Evolutionary conservation across 1,140 invertebrate species (phyloP).

Genomic region (Drosophila hydei): DNA sequence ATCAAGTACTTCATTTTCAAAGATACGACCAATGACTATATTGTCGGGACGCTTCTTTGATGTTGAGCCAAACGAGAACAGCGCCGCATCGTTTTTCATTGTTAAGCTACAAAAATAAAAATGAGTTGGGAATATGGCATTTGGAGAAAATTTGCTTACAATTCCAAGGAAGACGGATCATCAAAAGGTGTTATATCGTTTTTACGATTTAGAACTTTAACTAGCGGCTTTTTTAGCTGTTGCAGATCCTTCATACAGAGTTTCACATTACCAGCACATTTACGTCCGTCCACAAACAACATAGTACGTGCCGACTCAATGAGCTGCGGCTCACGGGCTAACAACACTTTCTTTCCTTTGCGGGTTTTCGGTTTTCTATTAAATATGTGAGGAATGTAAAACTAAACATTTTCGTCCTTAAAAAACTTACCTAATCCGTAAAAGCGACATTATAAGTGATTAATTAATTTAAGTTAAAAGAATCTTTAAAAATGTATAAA

Average conservation of each 20-base stretch:
- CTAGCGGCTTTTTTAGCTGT: slow-evolving; percentile 93
- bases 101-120: slow-evolving; percentile 86
- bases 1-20: slow-evolving; percentile 95
- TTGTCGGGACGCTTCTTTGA: slow-evolving; percentile 98
- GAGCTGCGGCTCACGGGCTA: slow-evolving; percentile 93
- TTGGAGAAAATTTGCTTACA: slow-evolving; percentile 78
- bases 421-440: slow-evolving; percentile 68
- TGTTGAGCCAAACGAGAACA: slow-evolving; percentile 96
- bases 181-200: slow-evolving; percentile 95
- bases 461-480: slow-evolving; percentile 15
- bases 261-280: slow-evolving; percentile 90
- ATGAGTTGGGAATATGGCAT: neutral
- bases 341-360: slow-evolving; percentile 93
- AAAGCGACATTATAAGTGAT: slow-evolving; percentile 65
- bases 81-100: slow-evolving; percentile 93
- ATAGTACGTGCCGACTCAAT: slow-evolving; percentile 94
- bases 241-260: slow-evolving; percentile 95
- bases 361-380: slow-evolving; percentile 92
- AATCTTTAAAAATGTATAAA: slow-evolving; percentile 14
- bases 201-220: slow-evolving; percentile 90
- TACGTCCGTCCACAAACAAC: slow-evolving; percentile 93
- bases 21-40: slow-evolving; percentile 94
- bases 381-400: neutral
- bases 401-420: neutral
- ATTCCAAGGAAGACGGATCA: slow-evolving; percentile 92